These are phyloP conservation scores for Phylloscopus trochilus DNA, from an alignment of 2,113 vertebrate genomes.

Conservation along the genomic window DNA sequence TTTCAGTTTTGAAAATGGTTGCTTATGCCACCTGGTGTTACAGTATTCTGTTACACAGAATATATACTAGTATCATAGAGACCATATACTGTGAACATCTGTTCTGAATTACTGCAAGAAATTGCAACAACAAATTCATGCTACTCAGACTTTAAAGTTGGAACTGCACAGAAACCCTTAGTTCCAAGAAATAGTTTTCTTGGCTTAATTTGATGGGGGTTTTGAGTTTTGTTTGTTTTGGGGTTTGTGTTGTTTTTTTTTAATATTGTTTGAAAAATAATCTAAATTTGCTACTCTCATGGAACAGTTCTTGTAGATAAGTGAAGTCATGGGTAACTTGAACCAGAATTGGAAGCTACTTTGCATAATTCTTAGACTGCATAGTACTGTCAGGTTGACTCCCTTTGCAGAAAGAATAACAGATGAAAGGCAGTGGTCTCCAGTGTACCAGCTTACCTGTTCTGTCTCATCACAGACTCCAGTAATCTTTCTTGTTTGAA, in stretches of 20 bases:
- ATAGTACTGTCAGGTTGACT: background rate
- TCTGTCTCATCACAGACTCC: background rate
- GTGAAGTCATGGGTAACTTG: accelerated
- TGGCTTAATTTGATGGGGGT: background rate
- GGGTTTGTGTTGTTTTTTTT: background rate
- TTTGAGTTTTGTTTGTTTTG: background rate
- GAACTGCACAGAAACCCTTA: background rate
- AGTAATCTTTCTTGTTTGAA: background rate
- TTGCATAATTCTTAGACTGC: background rate
- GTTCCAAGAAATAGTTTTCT: background rate
- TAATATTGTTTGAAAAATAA: background rate
- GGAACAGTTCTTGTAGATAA: background rate
- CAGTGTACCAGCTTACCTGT: background rate
- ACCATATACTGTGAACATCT: background rate
- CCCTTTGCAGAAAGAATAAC: background rate
- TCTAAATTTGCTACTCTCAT: background rate
- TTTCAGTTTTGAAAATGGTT: background rate
- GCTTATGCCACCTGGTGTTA: background rate
- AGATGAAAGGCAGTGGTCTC: background rate
- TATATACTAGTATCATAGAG: background rate
- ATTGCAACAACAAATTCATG: background rate
- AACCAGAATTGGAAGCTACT: background rate
- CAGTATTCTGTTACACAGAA: background rate
- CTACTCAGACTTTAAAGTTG: background rate
- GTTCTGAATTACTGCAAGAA: background rate